Base-by-base conservation (phyloP, 2,797 vertebrate species). In the Arrhamphus sclerolepis region DNA sequence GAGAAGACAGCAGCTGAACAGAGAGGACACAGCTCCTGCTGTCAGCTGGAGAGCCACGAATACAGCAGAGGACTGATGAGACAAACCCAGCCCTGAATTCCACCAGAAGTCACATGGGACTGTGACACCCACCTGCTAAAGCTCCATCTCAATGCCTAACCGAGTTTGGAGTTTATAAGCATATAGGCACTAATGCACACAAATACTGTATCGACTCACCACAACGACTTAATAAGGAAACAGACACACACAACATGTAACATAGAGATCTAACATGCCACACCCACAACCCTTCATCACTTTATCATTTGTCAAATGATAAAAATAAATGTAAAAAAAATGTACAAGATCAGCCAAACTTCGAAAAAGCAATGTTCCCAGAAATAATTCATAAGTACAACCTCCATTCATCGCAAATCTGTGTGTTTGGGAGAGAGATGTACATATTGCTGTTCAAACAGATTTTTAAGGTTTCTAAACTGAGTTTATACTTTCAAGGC, bases 121-220 rank as follows among this genome's bases (percentile, higher is more conserved):
- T 58, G 22, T 86, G 65, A 83, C 91, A 91, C 85, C 77, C 75
- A 79, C 80, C 70, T 88, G 89, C 62, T 53, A 90, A 83, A 20
- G 56, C 63, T 42, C 46, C 49, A 17, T 56, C 75, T 67, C 64
- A 59, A 56, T 56, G 65, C 22, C 56, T 29, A 21, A 28, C 51
- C 31, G 44, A 57, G 53, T 46, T n/a, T 38, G 41, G 49, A 49
- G 44, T 26, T 24, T 47, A 60, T 44, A 18, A 17, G 38, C 42
- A 62, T 49, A 26, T n/a, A 48, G 26, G 14, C 59, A 61, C 28
- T 43, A 19, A 70, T n/a, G 6, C 34, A 52, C 21, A 51, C 52
- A 47, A 51, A 52, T 28, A 31, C 21, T 20, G 18, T 21, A 9
- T n/a, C 24, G n/a, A n/a, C n/a, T 7, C 20, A n/a, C 46, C 42